Conservation (phyloP, 2,797 vertebrate species). For the Xenopus petersii region DNA sequence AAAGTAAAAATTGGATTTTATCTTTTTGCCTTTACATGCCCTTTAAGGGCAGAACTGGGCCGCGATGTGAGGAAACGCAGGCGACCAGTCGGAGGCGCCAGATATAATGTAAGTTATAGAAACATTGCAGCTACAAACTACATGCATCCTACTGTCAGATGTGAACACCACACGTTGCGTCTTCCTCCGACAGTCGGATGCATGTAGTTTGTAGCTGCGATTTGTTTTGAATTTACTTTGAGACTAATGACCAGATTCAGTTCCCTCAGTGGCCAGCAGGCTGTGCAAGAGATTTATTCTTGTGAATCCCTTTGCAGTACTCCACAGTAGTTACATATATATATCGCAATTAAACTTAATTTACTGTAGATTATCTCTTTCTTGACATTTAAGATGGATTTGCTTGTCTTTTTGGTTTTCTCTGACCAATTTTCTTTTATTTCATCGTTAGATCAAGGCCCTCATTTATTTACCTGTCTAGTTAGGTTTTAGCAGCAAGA, state of each 20-base stretch:
- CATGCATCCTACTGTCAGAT: too few species aligned
- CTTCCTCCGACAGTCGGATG: too few species aligned
- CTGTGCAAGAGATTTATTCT: background rate
- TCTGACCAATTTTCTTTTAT: conserved; percentile 6
- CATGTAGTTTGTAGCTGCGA: too few species aligned
- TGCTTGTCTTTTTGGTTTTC: conserved; percentile 9
- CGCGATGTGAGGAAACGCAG: too few species aligned
- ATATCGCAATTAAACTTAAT: conserved; percentile 30
- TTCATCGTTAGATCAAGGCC: conserved; percentile 8
- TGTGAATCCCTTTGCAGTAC: background rate
- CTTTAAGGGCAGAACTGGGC: too few species aligned
- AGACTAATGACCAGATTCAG: background rate
- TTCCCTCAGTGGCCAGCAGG: conserved; percentile 2
- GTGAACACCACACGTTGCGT: too few species aligned
- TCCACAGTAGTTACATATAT: conserved; percentile 8
- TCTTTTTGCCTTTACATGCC: too few species aligned
- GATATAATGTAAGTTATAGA: too few species aligned
- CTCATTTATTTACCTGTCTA: conserved; percentile 33
- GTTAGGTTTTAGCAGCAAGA: conserved; percentile 10
- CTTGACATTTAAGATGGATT: conserved; percentile 32
- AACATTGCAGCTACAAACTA: too few species aligned
- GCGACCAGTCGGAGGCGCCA: too few species aligned
- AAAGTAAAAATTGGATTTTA: too few species aligned
- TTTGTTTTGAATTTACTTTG: too few species aligned
- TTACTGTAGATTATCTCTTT: conserved; percentile 31